Conservation (phyloP, 2,888 invertebrate species). For the Hypomecis punctinalis region DNA sequence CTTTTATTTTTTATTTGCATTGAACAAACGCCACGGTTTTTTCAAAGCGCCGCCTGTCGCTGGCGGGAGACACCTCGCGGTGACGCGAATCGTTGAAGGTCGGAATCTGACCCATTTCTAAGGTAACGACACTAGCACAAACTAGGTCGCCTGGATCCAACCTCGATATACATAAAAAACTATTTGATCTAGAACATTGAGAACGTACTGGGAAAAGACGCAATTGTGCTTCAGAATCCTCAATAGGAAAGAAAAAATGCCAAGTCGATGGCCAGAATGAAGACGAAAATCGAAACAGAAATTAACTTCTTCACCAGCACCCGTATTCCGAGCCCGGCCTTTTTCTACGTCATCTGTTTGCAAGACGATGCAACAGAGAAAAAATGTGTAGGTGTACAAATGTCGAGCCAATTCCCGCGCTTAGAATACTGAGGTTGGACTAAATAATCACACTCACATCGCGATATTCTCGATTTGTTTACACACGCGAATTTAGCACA, state of each 20-base stretch:
- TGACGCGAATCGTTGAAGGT: slow-evolving; percentile 47
- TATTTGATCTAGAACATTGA: background rate
- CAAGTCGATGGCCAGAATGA: too few species aligned
- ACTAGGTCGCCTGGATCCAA: slow-evolving; percentile 45
- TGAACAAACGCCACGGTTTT: slow-evolving; percentile 5
- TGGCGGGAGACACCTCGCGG: slow-evolving; percentile 14
- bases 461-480: slow-evolving; percentile 4
- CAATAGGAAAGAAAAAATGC: too few species aligned
- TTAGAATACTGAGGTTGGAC: background rate
- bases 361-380: too few species aligned
- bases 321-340: too few species aligned
- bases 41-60: slow-evolving; percentile 9
- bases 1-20: slow-evolving; percentile 10
- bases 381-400: too few species aligned
- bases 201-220: background rate
- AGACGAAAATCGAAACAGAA: too few species aligned
- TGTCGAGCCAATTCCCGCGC: too few species aligned
- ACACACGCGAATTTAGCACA: slow-evolving; percentile 12
- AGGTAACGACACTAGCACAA: slow-evolving; percentile 45
- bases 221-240: too few species aligned
- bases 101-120: slow-evolving; percentile 52
- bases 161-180: slow-evolving; percentile 10
- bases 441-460: background rate
- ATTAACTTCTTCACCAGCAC: too few species aligned
- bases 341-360: too few species aligned